Evolutionary conservation across 2,113 vertebrate species (phyloP), one percentile per base, ranked within the genome.

Genomic region (Cephalopholis sonnerati): DNA sequence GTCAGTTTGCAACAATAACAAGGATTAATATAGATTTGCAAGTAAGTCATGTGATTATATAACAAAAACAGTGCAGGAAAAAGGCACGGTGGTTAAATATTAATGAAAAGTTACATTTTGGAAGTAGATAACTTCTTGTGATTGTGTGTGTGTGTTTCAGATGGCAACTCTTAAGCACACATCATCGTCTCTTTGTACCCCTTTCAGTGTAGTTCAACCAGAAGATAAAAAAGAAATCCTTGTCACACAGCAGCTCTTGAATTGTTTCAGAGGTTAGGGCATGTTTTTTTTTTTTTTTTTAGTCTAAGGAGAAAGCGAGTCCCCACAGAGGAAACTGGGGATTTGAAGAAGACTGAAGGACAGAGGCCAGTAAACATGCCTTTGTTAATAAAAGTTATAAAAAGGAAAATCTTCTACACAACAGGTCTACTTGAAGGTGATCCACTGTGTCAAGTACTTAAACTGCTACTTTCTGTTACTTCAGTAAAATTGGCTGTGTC

Each of bases 321-420:
- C 39, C 57, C 64, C 55, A 48, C 48, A 72, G 50, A 50, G 10
- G 46, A 57, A 78, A 62, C 32, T 44, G 27, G 20, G 50, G 69
- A 71, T 74, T 79, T 78, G 11, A 76, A 75, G 53, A 59, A 73
- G 12, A 50, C 72, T 64, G 32, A 54, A 55, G 68, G 46, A 83
- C 81, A 74, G 25, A 65, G 64, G 68, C 48, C 54, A 74, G 71
- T 24, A 78, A 74, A 75, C 57, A 68, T 44, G 22, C 13, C 69
- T 68, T n/a, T 87, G 4, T 74, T 65, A 68, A 77, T 61, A 66
- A 44, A 81, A 55, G 24, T 62, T n/a, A 15, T 5, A 67, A 25
- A 55, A 65, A 41, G 25, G 17, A 48, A 48, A 82, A 25, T 41
- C 2, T 63, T 8, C 15, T 32, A 53, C 22, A 44, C 58, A 39